phyloP scores from a whole-genome alignment of 2,888 invertebrate species.

The Ferrisia virgata region DNA sequence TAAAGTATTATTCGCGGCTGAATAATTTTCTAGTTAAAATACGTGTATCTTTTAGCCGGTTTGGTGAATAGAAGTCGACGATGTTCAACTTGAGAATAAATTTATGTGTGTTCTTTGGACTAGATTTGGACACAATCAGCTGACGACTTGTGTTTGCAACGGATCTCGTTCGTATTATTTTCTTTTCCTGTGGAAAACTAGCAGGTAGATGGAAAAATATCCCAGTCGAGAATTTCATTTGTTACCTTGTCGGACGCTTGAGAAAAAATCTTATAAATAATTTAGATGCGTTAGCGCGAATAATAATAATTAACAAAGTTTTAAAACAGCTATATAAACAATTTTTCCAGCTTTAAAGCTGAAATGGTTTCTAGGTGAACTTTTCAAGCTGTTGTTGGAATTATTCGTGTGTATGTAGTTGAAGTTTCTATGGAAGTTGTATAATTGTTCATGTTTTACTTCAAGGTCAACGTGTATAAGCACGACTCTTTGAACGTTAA shows the following conservation, averaged over 20 bases:
- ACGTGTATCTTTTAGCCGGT: background rate
- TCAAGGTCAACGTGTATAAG: background rate
- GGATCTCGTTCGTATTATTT: background rate
- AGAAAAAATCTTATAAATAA: background rate
- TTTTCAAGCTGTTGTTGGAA: background rate
- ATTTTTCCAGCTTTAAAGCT: background rate
- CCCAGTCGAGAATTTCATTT: background rate
- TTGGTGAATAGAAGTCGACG: background rate
- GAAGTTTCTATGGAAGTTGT: background rate
- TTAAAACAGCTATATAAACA: background rate
- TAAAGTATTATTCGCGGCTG: background rate
- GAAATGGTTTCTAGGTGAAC: background rate
- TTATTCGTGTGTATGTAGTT: background rate
- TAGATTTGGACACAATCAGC: background rate
- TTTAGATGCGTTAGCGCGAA: background rate
- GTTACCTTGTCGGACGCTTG: background rate
- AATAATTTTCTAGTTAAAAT: constrained; percentile 9
- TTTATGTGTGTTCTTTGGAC: no score
- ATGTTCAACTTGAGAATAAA: background rate
- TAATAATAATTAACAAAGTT: background rate
- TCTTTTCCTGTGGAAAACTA: background rate
- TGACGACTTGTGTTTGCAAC: background rate
- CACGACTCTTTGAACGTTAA: background rate
- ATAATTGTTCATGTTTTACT: background rate
- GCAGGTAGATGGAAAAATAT: background rate